Conservation (phyloP, 1,140 invertebrate species). For the Branchinecta lynchi region DNA sequence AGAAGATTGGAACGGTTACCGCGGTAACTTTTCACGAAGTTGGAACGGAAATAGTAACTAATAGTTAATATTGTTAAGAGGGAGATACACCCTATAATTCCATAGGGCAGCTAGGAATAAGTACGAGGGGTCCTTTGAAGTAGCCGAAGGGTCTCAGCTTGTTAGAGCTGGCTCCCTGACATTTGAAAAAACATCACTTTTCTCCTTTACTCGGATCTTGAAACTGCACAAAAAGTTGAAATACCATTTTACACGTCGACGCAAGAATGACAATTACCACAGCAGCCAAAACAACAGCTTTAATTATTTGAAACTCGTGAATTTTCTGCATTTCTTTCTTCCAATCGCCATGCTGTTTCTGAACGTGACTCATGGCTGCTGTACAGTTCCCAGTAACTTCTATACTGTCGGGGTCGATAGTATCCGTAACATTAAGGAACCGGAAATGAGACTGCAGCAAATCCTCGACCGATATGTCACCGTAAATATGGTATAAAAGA, state of each 20-base stretch:
- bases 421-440: background rate
- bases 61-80: too few relatives aligned
- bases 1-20: too few relatives aligned
- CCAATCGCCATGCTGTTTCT: conserved; percentile 15
- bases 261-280: conserved; percentile 18
- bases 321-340: conserved; percentile 16
- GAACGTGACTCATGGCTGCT: background rate
- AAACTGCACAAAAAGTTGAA: conserved; percentile 21
- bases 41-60: too few relatives aligned
- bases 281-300: conserved; percentile 20
- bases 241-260: conserved; percentile 22
- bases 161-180: too few relatives aligned
- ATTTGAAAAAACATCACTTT: background rate
- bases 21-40: too few relatives aligned
- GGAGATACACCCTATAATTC: too few relatives aligned
- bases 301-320: conserved; percentile 22
- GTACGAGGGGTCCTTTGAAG: too few relatives aligned
- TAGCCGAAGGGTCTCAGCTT: too few relatives aligned
- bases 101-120: too few relatives aligned
- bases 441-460: background rate
- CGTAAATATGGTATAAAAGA: background rate
- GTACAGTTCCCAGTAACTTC: background rate
- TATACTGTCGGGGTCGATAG: background rate
- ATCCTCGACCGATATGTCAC: background rate
- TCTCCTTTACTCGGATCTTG: conserved; percentile 11